Conservation (phyloP, 2,113 vertebrate genomes). For the Hemiprocne comata region DNA sequence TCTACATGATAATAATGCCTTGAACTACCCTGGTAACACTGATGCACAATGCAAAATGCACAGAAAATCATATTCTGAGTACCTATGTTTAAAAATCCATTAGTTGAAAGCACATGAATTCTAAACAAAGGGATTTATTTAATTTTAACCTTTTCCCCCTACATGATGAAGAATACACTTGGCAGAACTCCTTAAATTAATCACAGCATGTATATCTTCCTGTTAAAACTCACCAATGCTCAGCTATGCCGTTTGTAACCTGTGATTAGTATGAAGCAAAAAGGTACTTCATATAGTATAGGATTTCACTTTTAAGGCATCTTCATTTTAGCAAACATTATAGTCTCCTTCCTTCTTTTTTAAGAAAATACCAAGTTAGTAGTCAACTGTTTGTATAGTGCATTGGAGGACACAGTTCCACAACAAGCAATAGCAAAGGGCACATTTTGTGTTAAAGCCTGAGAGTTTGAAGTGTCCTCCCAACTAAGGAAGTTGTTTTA, state of each 20-base stretch:
- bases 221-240: not conserved
- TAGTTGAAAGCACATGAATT: not conserved
- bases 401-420: not conserved
- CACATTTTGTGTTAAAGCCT: not conserved
- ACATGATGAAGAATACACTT: not conserved
- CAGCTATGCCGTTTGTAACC: not conserved
- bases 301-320: not conserved
- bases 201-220: fast-evolving
- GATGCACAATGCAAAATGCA: not conserved
- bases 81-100: not conserved
- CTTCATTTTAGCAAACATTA: not conserved
- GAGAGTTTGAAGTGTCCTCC: not conserved
- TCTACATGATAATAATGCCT: too few relatives aligned
- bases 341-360: not conserved
- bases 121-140: not conserved
- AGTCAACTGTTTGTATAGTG: not conserved
- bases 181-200: not conserved
- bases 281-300: not conserved
- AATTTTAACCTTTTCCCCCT: not conserved
- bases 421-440: not conserved
- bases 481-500: not conserved
- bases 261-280: not conserved
- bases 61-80: not conserved
- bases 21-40: too few relatives aligned
- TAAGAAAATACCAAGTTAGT: not conserved